phyloP scores from a whole-genome alignment of 2,113 vertebrate species.

The Oryzias melastigma region DNA sequence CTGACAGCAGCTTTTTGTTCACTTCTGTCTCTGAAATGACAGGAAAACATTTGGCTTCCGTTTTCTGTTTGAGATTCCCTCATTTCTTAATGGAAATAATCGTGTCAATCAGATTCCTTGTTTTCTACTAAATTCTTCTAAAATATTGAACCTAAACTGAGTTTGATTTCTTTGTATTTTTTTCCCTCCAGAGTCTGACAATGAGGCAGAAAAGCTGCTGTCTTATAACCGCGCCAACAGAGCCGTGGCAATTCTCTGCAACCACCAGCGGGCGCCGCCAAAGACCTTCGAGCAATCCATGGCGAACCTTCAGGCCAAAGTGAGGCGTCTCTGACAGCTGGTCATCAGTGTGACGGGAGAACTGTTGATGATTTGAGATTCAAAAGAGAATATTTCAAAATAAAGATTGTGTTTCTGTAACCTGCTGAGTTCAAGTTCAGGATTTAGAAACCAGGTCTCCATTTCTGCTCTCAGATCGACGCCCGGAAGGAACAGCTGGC shows the following conservation, averaged over 20 bases:
- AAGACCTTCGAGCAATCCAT: conserved; percentile 83
- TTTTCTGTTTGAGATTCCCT: too few relatives aligned
- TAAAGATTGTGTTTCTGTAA: neutral
- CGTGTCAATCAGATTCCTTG: conserved; percentile 1
- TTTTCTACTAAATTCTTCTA: neutral
- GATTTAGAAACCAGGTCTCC: too few relatives aligned
- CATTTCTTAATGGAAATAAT: neutral
- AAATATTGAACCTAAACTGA: neutral
- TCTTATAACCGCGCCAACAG: conserved; percentile 81
- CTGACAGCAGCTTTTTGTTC: too few relatives aligned
- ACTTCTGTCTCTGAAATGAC: too few relatives aligned
- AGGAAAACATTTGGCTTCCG: too few relatives aligned
- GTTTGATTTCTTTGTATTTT: neutral
- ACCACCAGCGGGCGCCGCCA: conserved; percentile 82
- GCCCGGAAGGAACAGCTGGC: conserved; percentile 66
- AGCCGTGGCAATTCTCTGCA: conserved; percentile 81
- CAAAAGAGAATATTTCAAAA: neutral
- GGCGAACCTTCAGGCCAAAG: conserved; percentile 80
- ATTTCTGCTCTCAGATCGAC: conserved; percentile 58
- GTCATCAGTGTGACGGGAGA: neutral
- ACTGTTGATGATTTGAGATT: neutral
- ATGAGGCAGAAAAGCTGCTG: conserved; percentile 73
- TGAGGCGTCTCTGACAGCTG: conserved; percentile 19
- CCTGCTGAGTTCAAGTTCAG: neutral
- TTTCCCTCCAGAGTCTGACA: conserved; percentile 59